Evolutionary conservation across 2,888 invertebrate species (phyloP).

Genomic region (Drosophila mayaguana): DNA sequence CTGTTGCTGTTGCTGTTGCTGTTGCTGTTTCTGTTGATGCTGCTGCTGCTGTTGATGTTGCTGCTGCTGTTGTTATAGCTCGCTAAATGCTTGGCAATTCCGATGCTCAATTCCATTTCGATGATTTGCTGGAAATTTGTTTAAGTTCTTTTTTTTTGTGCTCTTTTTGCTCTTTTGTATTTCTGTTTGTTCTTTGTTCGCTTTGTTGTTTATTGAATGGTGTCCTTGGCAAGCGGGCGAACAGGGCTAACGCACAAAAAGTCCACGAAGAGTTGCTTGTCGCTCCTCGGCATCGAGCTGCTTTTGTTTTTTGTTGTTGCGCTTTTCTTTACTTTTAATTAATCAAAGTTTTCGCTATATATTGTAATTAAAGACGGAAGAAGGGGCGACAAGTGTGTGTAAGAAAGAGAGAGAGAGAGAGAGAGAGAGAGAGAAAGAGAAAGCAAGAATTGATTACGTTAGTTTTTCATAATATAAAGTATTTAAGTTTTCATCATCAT

Average conservation of each 20-base stretch:
- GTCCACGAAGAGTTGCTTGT: conserved; percentile 17
- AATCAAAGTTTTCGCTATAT: conserved; percentile 67
- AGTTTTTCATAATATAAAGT: conserved; percentile 56
- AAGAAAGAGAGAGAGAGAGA: not conserved
- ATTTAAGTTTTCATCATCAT: conserved; percentile 24
- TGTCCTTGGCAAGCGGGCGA: conserved; percentile 10
- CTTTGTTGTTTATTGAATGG: conserved; percentile 7
- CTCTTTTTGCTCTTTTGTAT: conserved; percentile 6
- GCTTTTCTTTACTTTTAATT: conserved; percentile 66
- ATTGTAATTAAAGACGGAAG: conserved; percentile 50
- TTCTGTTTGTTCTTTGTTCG: conserved; percentile 1
- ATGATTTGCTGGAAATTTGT: conserved; percentile 57
- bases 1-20: conserved; percentile 22
- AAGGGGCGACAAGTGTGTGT: too few relatives aligned
- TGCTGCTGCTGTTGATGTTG: conserved; percentile 30
- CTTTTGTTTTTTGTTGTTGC: conserved; percentile 24
- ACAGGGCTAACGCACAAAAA: conserved; percentile 21
- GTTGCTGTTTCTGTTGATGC: conserved; percentile 35
- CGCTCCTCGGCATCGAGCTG: conserved; percentile 19
- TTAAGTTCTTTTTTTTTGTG: conserved; percentile 6
- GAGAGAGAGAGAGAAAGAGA: conserved; percentile 18
- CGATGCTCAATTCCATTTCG: conserved; percentile 74
- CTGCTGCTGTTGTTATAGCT: conserved; percentile 43
- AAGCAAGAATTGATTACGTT: conserved; percentile 63
- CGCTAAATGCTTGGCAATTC: conserved; percentile 61